Base-by-base conservation (phyloP, 1,140 invertebrate species). In the Bombus polaris region DNA sequence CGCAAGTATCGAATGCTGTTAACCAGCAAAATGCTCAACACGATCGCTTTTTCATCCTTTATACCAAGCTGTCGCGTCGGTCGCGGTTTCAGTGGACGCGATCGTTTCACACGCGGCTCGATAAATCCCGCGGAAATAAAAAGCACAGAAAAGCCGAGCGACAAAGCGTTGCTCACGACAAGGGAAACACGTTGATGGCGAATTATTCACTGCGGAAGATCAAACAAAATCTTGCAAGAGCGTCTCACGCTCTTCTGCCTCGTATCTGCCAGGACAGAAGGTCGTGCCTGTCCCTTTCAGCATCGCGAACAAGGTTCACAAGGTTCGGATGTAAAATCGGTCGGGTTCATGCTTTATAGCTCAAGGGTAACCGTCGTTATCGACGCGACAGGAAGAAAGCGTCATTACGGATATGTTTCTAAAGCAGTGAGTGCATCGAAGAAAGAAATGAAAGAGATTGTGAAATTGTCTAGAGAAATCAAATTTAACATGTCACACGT, bases 151-250 rank as follows among this genome's bases (percentile, higher is more conserved):
- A 25, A 4, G 0, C n/a, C 39, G 53, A n/a, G 84, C 65, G 81
- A 84, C 88, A 89, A 89, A 89, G 89, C 72, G 85, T 32, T 32
- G 39, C 75, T 86, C 74, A 66, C 87, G 80, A 44, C 73, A 77
- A 66, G 68, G 80, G 62, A 80, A 73, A 87, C 85, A 77, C 78
- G 81, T 85, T 81, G 85, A 68, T 77, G 85, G 73, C 88, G 73
- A 87, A 90, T 89, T 90, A 89, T 89, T 78, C 85, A 57, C 73
- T 87, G 81, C 81, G 77, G 59, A 68, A 77, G 89, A 89, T 90
- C 89, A 89, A 90, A 89, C 88, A 73, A 77, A 86, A 57, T 87
- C 88, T 83, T 88, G 42, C 76, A 79, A 86, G 72, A 66, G 75
- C 75, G 76, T 82, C 87, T 89, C 88, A 89, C 88, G 85, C 71